These are phyloP conservation scores for Drosophila diplacantha DNA, from an alignment of 2,888 invertebrate genomes.

Conservation along the genomic window DNA sequence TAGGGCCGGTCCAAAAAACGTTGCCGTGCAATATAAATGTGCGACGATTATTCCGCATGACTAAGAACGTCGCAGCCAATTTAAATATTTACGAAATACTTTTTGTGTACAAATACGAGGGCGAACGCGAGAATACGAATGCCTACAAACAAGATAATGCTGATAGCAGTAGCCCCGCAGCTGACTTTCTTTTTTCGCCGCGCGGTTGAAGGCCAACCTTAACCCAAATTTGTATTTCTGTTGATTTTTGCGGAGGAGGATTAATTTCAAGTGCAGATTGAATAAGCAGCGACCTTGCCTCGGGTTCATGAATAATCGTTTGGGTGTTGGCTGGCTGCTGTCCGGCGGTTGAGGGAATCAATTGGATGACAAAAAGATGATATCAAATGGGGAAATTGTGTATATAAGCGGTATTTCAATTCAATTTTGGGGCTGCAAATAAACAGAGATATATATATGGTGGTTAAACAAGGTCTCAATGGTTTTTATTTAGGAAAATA, in stretches of 20 bases:
- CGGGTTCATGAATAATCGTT: conserved; percentile 6
- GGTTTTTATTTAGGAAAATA: not conserved
- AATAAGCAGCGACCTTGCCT: conserved; percentile 17
- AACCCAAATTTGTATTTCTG: conserved; percentile 52
- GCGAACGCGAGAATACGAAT: conserved; percentile 8
- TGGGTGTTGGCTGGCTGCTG: conserved; percentile 4
- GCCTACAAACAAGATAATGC: conserved; percentile 20
- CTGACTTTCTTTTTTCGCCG: conserved; percentile 45
- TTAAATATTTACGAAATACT: conserved; percentile 35
- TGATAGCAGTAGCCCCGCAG: conserved; percentile 42
- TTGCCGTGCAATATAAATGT: conserved; percentile 26
- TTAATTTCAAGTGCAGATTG: conserved; percentile 57
- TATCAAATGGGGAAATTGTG: not conserved
- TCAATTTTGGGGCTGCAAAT: not conserved
- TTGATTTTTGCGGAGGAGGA: conserved; percentile 46
- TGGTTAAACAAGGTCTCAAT: not conserved
- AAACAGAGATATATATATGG: too few species aligned
- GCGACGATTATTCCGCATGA: conserved; percentile 26
- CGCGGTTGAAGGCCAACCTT: conserved; percentile 53
- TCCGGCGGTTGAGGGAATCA: conserved; percentile 5
- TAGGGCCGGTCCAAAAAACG: conserved; percentile 39
- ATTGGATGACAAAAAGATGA: conserved; percentile 7
- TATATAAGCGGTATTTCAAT: not conserved
- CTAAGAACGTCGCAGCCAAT: conserved; percentile 26
- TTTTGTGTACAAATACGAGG: conserved; percentile 22